A percentile compares a stretch with the other conserved stretches of the same genome.
phyloP scores from a whole-genome alignment of 2,797 vertebrate genomes.

The Podarcis siculus region DNA sequence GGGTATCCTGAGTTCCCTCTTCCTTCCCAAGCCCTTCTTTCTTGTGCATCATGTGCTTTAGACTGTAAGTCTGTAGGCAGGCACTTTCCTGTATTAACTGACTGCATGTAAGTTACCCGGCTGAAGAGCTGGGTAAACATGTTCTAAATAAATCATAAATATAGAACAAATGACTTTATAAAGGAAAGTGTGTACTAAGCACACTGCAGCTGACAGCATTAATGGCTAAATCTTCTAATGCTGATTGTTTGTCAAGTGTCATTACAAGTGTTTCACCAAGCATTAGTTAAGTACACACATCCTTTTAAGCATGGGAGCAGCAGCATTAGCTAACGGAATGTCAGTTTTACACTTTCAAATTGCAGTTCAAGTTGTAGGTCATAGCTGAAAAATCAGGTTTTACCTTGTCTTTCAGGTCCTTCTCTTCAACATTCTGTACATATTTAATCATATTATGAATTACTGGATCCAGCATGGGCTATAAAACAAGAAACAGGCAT shows the following conservation, averaged over 20 bases:
- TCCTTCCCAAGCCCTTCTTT: too few species aligned
- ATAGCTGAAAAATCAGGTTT: conserved; percentile 39
- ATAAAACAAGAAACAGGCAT: conserved; percentile 54
- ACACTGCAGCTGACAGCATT: conserved; percentile 1
- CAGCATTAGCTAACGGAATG: neutral
- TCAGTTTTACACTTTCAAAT: conserved; percentile 33
- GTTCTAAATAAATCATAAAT: too few species aligned
- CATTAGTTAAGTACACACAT: neutral
- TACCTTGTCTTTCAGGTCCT: conserved; percentile 99
- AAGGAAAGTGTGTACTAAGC: neutral
- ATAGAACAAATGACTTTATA: neutral
- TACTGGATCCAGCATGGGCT: conserved; percentile 98
- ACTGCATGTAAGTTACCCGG: too few species aligned
- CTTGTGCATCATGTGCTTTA: too few species aligned
- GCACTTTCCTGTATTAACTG: too few species aligned
- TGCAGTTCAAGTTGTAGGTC: neutral
- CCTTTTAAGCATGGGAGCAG: neutral
- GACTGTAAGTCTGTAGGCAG: too few species aligned
- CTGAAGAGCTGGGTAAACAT: too few species aligned
- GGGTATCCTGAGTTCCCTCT: too few species aligned
- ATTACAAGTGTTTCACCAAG: neutral
- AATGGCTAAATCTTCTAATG: neutral
- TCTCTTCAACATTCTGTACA: conserved; percentile 97
- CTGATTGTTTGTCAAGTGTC: neutral
- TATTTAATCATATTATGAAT: conserved; percentile 99